Base-by-base conservation (phyloP, 2,888 invertebrate species). In the Archips crataeganus region DNA sequence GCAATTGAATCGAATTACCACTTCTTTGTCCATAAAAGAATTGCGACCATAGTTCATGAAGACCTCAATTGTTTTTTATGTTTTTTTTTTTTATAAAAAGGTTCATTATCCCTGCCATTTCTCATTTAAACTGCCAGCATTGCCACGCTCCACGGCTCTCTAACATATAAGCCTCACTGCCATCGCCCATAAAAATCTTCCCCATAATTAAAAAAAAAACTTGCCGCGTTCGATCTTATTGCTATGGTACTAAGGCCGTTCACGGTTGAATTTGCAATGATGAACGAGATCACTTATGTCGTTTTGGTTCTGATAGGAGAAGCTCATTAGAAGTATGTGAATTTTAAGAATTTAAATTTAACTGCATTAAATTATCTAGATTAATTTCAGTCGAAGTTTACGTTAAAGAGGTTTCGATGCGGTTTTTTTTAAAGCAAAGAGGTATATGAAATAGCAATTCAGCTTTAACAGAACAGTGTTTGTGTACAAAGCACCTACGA, bases 141-240 rank as follows among this genome's bases (percentile, higher is more conserved):
- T 49, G 65, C 79, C 83, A 90, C 88, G 90, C 83, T 88, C 80
- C 75, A 80, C 88, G 87, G 81, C 84, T 89, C 82, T 80, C 84
- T 85, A 85, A 89, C 88, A 87, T 86, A 89, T 87, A 89, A 85
- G 84, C 79, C 80, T 84, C 85, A 47, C 85, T 84, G 82, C 87
- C 86, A 87, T 87, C 84, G 77, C 75, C 84, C 86, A 87, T 87
- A 84, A 87, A 85, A 85, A 86, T 85, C 88, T 87, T 82, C 80
- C 79, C 81, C 77, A 81, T 86, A 87, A 87, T 88, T 87, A 87
- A 78, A 78, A 63, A 39, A 57, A 79, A 79, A 83, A 83, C 85
- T 82, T 3, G 9, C 49, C 80, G 77, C 51, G 2, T 34, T 15
- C 8, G 23, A 10, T 39, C 39, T 2, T 42, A 57, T 10, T 32